These are phyloP conservation scores for Plecotus auritus DNA, from an alignment of 2,113 vertebrate species.

Conservation along the genomic window DNA sequence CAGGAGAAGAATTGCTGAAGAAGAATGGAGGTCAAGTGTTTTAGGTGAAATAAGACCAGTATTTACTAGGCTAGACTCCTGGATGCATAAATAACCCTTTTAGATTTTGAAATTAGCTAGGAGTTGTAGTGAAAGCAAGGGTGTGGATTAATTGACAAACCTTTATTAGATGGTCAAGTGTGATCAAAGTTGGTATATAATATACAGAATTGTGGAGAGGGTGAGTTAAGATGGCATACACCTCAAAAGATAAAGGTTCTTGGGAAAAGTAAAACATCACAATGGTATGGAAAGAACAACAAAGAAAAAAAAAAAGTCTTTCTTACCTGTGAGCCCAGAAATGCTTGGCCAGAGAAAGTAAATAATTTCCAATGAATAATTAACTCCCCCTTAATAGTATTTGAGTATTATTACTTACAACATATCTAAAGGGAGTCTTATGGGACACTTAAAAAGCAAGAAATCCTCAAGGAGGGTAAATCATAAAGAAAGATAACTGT, in stretches of 20 bases:
- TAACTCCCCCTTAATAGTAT: neutral
- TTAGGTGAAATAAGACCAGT: neutral
- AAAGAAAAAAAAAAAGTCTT: neutral
- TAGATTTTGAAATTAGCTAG: neutral
- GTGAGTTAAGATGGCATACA: neutral
- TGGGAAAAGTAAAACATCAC: neutral
- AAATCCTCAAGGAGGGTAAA: neutral
- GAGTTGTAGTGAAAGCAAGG: neutral
- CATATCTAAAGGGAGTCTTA: neutral
- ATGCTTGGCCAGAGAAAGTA: neutral
- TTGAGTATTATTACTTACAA: neutral
- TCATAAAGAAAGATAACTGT: neutral
- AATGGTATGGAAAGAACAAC: neutral
- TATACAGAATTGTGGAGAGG: neutral
- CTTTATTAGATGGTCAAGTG: neutral
- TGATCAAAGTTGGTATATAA: neutral
- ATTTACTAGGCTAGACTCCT: neutral
- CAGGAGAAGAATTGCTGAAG: neutral
- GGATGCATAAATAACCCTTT: neutral
- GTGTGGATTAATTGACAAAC: neutral
- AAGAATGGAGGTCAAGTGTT: neutral
- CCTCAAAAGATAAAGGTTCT: neutral
- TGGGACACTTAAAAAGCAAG: neutral
- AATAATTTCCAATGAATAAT: neutral
- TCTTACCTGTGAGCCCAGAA: neutral